Base-by-base conservation (phyloP, 2,888 invertebrate species). In the Andrena fulva region DNA sequence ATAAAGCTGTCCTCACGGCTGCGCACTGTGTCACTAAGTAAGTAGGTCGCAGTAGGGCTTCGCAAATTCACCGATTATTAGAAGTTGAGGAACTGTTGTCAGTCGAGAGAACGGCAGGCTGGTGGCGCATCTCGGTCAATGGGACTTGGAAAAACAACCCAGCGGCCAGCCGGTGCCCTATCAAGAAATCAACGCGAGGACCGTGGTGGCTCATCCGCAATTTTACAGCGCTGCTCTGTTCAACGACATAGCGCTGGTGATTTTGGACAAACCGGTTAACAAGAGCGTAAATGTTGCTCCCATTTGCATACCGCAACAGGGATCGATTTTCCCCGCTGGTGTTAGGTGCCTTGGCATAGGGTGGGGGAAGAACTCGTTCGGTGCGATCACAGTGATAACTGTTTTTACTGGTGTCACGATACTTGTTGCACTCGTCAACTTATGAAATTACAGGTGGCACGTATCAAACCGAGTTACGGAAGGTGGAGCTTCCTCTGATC, bases 241-340 rank as follows among this genome's bases (percentile, higher is more conserved):
- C 94, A 97, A 98, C 92, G 98, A 98, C 90, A 94, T 98, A 1
- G 97, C 97, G 0, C 91, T 98, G 0, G 94, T 98, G 0, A 95
- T 97, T 90, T 93, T 98, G n/a, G 93, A 95, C 0, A 91, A 93
- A 12, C 96, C 97, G 0, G 95, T 97, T 66, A 94, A 94, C 0
- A 91, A 96, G 50, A 95, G 95, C 0, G 95, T 95, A 6, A 97
- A 98, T 91, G 96, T 98, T 0, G 96, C 96, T 33, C 95, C 97
- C 0, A 95, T 96, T 0, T 98, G 95, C 94, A 94, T 97, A 77
- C 96, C 97, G 0, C 95, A 95, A 0, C 93, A 95, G 0, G 94
- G 94, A 1, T 92, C 94, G 33, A 91, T 91, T 7, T 94, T 95
- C 79, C 93, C 94, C 42, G 24, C 89, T 6, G 95, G 95, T 10